Base-by-base conservation (phyloP, 2,113 vertebrate genomes). In the Dipodomys merriami region DNA sequence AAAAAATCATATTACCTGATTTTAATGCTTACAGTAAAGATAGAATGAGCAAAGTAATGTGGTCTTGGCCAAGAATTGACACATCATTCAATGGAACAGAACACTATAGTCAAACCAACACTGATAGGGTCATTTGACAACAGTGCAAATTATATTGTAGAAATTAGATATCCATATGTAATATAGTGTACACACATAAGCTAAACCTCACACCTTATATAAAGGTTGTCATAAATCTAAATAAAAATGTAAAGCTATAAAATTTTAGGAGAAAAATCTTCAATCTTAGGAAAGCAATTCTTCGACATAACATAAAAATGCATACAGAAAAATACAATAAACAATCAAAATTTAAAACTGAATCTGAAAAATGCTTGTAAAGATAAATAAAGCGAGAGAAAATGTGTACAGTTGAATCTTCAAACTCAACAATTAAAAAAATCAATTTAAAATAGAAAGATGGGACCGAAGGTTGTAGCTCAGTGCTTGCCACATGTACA, bases 1-100 rank as follows among this genome's bases (percentile, higher is more conserved):
- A 92, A 67, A 25, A 74, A 86, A 89, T 86, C 9, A 22, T 4
- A 49, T 13, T 35, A 60, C 11, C 23, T 83, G 16, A 83, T 89
- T 86, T 81, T 86, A 86, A 90, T 16, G 30, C 39, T 95, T 78
- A 79, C 57, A 83, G 62, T 30, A 91, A 93, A 87, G 72, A n/a
- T 94, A 84, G 1, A 82, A 20, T n/a, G 83, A 78, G 39, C 16
- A 86, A 83, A 92, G 89, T 25, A 93, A 83, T 64, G 20, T 8
- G 60, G 57, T 83, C 67, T 12, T 86, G 22, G 39, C 10, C 72
- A 90, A 90, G 72, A 79, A 86, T n/a, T 73, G 35, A 77, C 25
- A 72, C n/a, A 79, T 67, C 12, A 53, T 39, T 39, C 30, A 68
- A 49, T 46, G 19, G 83, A 83, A 87, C 6, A 79, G 57, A 83